Evolutionary conservation across 2,888 invertebrate genomes (phyloP).

Genomic region (Diabrotica balteata): DNA sequence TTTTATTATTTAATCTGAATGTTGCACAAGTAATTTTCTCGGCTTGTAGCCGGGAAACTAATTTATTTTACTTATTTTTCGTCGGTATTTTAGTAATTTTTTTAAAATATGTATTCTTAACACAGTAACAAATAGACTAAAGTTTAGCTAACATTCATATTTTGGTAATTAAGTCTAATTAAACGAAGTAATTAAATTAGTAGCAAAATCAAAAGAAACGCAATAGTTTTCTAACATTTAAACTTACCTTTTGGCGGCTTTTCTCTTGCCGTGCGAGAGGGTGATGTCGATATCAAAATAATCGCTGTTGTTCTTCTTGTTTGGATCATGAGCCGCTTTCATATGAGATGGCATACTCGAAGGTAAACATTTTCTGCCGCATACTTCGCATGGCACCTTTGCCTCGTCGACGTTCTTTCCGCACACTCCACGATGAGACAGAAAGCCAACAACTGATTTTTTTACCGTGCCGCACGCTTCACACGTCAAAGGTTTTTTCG

Average conservation of each 20-base stretch:
- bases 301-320: neutral
- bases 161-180: too few relatives aligned
- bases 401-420: constrained; percentile 66
- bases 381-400: constrained; percentile 64
- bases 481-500: constrained; percentile 62
- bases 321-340: constrained; percentile 44
- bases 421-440: constrained; percentile 69
- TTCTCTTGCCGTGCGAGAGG: constrained; percentile 29
- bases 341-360: constrained; percentile 69
- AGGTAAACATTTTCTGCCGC: constrained; percentile 64
- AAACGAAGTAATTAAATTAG: too few relatives aligned
- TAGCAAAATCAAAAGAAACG: too few relatives aligned
- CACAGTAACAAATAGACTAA: too few relatives aligned
- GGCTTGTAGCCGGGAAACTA: too few relatives aligned
- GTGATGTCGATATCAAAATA: constrained; percentile 26
- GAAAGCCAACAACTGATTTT: constrained; percentile 66
- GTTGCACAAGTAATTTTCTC: too few relatives aligned
- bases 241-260: constrained; percentile 43
- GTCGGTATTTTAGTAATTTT: too few relatives aligned
- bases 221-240: too few relatives aligned
- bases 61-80: too few relatives aligned
- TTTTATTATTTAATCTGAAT: too few relatives aligned
- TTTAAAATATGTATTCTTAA: too few relatives aligned
- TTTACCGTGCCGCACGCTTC: constrained; percentile 63
- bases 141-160: too few relatives aligned